Conservation (phyloP, 2,888 invertebrate genomes). For the Brenthis ino region DNA sequence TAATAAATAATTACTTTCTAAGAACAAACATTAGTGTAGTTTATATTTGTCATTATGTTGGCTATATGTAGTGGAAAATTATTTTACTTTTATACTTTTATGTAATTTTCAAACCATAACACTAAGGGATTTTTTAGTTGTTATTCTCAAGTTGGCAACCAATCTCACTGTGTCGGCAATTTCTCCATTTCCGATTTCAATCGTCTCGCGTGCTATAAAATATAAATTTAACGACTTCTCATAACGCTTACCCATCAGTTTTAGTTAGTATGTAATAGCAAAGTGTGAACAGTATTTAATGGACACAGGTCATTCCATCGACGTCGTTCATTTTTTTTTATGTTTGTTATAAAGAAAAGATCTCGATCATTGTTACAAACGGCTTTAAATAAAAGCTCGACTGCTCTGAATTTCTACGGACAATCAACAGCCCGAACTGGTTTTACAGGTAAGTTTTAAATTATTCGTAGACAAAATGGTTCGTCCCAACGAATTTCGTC, state of each 20-base stretch:
- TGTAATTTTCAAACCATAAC: not conserved
- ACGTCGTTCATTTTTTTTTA: not conserved
- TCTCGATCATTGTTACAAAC: slow-evolving; percentile 50
- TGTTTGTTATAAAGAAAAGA: slow-evolving; percentile 41
- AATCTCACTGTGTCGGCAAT: not conserved
- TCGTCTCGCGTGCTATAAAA: slow-evolving; percentile 3
- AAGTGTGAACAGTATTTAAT: slow-evolving; percentile 28
- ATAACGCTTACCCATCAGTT: slow-evolving; percentile 14
- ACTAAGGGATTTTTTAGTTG: slow-evolving; percentile 3
- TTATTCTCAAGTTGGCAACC: slow-evolving; percentile 4
- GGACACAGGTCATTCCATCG: not conserved
- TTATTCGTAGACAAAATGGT: slow-evolving; percentile 73
- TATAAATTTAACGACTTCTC: slow-evolving; percentile 16
- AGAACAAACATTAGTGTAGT: no score
- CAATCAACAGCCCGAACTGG: slow-evolving; percentile 63
- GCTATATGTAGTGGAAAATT: not conserved
- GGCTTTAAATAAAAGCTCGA: slow-evolving; percentile 58
- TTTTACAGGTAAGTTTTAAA: slow-evolving; percentile 76
- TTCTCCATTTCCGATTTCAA: slow-evolving; percentile 20
- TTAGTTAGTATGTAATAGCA: slow-evolving; percentile 12
- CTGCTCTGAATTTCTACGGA: slow-evolving; percentile 65
- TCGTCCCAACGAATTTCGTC: slow-evolving; percentile 57
- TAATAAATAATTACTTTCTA: no score
- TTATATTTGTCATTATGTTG: no score
- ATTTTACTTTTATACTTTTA: not conserved